phyloP scores from a whole-genome alignment of 2,113 vertebrate genomes.

The pig (Sus scrofa) region DNA sequence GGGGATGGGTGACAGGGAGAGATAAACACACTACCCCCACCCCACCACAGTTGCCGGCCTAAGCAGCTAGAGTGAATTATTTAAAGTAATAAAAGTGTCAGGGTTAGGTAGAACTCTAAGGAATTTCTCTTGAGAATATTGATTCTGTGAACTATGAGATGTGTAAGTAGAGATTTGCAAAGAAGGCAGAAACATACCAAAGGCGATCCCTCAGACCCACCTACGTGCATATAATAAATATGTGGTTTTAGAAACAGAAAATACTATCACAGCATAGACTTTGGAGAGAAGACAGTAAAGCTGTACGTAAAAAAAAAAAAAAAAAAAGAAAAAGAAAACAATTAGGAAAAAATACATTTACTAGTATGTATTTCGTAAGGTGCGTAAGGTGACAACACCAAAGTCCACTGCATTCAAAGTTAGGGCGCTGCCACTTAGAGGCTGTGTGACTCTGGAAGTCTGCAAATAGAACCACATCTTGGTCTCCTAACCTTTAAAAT shows the following conservation, averaged over 20 bases:
- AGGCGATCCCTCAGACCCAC: neutral
- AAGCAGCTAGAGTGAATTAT: neutral
- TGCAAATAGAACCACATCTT: neutral
- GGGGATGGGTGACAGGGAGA: neutral
- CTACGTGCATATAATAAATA: neutral
- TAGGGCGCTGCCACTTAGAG: neutral
- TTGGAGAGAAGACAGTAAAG: neutral
- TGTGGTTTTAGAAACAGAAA: neutral
- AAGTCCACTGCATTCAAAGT: neutral
- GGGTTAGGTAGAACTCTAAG: neutral
- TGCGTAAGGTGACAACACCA: neutral
- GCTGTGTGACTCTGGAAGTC: neutral
- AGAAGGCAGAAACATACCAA: neutral
- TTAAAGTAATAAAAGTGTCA: neutral
- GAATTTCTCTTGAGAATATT: neutral
- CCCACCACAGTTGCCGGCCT: neutral
- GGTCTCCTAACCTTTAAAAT: neutral
- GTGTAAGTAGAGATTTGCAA: neutral
- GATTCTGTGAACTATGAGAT: neutral
- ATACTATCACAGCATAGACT: neutral
- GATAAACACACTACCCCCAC: neutral
- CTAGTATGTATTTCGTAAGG: neutral
- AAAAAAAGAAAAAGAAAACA: no score
- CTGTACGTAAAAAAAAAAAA: neutral
- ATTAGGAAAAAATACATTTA: neutral